Evolutionary conservation across 2,113 vertebrate genomes (phyloP), one percentile per base, ranked within the genome.

Genomic region (Macheiramphus alcinus): DNA sequence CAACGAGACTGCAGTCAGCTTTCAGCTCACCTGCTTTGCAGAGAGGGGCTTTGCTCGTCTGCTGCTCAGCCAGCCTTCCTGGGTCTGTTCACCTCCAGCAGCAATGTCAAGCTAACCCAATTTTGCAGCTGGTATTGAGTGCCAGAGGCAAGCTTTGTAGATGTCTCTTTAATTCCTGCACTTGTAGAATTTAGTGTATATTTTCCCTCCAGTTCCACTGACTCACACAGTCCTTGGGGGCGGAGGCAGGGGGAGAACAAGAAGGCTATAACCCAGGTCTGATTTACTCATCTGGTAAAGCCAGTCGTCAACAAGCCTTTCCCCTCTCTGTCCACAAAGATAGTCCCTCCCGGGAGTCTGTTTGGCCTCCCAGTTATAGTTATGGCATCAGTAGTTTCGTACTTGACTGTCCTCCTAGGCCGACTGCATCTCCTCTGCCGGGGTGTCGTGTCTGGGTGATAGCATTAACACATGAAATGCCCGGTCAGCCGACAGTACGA

Each of bases 121-220:
- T 95, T 97, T 82, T 87, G 90, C 86, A 90, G 95, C 94, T 97
- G 88, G 80, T 95, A 71, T 87, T 43, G 12, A 96, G 86, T 11
- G 86, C 96, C 80, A 80, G 74, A 78, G 96, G 96, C 80, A 53
- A 80, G 80, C 74, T 96, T 50, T 26, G 14, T 95, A 89, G 75
- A 96, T 96, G 87, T 96, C 91, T 96, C 93, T 93, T 95, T 90
- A 94, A 97, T 97, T 95, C 87, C 83, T 75, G 70, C 85, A 86
- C 83, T 95, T 93, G 91, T 68, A 96, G 82, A 75, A 87, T 91
- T 87, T 50, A 47, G 78, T 91, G 62, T 94, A 11, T 90, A 62
- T 97, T 96, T 89, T 91, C 80, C 92, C 90, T 94, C 53, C 83
- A 52, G 93, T 92, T 90, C 82, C 75, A 91, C 58, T 97, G 95